Base-by-base conservation (phyloP, 2,888 invertebrate species). In the Andrena bucephala region DNA sequence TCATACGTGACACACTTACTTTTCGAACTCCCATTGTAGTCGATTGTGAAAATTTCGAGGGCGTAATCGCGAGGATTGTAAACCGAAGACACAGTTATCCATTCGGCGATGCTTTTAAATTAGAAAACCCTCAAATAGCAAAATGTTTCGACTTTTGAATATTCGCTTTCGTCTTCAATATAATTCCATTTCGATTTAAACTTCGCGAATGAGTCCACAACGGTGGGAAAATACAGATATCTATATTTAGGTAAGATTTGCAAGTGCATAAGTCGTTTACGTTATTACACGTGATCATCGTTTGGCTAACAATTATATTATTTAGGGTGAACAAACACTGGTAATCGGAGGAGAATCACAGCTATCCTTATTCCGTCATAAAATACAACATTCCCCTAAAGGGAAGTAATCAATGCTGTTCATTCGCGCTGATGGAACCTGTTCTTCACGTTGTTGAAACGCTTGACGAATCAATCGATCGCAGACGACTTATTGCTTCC, bases 31-130 rank as follows among this genome's bases (percentile, higher is more conserved):
- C 59, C 27, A 29, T 7, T 2, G n/a, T n/a, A 24, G 13, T 2
- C 50, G 80, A 77, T 84, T 85, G 74, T 81, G 79, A 63, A 76
- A 83, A 83, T 81, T 68, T 72, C 63, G 69, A 48, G 50, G 42
- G 59, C 33, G 59, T 48, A 74, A 63, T 50, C 42, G 60, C 1
- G 16, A 0, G 24, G 24, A 7, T 36, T 33, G 52, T n/a, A 66
- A 33, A 67, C 0, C 10, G 27, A 48, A 65, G 63, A 71, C 3
- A 1, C 1, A 20, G 20, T 10, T 10, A 10, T 20, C 1, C 33
- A 42, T 42, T 42, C 42, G 42, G 1, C 13, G 42, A 42, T 16
- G 16, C 4, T 42, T 42, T 42, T 42, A 16, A 16, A 16, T 42
- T 13, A 42, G 10, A 42, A 42, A 42, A 42, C 0, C 13, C 5